Conservation (phyloP, 1,140 invertebrate species). For the Parapsyche elsis region DNA sequence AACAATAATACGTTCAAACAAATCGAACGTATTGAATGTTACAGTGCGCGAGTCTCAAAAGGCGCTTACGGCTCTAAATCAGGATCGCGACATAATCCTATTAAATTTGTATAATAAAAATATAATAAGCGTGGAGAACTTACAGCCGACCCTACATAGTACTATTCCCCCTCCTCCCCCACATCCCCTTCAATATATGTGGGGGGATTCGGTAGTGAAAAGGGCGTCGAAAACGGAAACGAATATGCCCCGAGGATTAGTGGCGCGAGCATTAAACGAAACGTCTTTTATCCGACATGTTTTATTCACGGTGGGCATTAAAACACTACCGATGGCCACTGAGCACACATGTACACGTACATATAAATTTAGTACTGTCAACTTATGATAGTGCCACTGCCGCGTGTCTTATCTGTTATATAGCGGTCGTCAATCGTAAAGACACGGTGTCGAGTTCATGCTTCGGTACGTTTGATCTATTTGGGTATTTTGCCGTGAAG, state of each 20-base stretch:
- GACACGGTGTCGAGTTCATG: no score
- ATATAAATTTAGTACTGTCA: background rate
- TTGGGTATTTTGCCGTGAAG: no score
- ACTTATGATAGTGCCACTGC: no score
- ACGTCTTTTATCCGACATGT: slow-evolving; percentile 1
- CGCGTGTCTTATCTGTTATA: no score
- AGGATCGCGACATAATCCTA: background rate
- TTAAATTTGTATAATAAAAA: background rate
- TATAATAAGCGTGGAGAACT: background rate
- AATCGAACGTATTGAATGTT: no score
- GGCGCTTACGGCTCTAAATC: slow-evolving; percentile 1
- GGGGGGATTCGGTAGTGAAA: no score
- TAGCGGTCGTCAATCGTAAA: no score
- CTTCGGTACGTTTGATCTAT: no score
- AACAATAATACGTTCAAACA: no score
- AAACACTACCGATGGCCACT: background rate
- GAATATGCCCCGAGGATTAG: background rate
- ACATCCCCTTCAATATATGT: no score
- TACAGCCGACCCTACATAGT: no score
- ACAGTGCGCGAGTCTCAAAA: background rate
- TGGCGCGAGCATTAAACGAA: background rate
- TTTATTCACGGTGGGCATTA: background rate
- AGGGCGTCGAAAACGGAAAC: background rate
- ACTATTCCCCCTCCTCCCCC: no score
- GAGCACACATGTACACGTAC: background rate